Evolutionary conservation across 2,797 vertebrate genomes (phyloP), one percentile per base, ranked within the genome.

Genomic region (Cottoperca gobio): DNA sequence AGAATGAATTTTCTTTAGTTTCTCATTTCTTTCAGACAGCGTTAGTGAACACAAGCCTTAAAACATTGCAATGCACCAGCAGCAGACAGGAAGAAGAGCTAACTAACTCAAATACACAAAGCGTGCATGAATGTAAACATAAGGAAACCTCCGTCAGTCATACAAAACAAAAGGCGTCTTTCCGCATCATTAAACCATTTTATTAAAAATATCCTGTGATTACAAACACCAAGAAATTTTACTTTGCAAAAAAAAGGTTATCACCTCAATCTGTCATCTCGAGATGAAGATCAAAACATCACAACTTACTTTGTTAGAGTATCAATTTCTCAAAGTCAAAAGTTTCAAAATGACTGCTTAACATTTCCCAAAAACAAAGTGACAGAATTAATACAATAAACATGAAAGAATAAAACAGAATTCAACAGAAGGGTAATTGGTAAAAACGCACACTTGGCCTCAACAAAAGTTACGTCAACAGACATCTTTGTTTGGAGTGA

Each of bases 131-230:
- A 59, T 21, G 21, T 23, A 31, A 67, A 66, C 7, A 31, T 16
- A 8, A 6, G 6, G 39, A n/a, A 28, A 21, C 59, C 58, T 46
- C 5, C n/a, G 62, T 33, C 61, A 14, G 66, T 60, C 31, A 71
- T 40, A 78, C 5, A 73, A 78, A 73, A 73, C 52, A 64, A 52
- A 14, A 21, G 21, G n/a, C n/a, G n/a, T n/a, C 21, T 35, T 78
- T 74, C n/a, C 13, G 26, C 85, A 78, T 94, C 83, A 91, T 87
- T 85, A 86, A 90, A 93, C 75, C 85, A 88, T 94, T 95, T 95
- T 95, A 95, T 95, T 95, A 95, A 93, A 95, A 95, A 95, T 88
- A 92, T 94, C 91, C 79, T 91, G 88, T 82, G 89, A 95, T 94
- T 95, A 92, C 86, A 95, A 94, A 94, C 90, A 94, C 92, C 91